phyloP scores from a whole-genome alignment of 1,140 invertebrate species.

The Zaprionus nigranus region DNA sequence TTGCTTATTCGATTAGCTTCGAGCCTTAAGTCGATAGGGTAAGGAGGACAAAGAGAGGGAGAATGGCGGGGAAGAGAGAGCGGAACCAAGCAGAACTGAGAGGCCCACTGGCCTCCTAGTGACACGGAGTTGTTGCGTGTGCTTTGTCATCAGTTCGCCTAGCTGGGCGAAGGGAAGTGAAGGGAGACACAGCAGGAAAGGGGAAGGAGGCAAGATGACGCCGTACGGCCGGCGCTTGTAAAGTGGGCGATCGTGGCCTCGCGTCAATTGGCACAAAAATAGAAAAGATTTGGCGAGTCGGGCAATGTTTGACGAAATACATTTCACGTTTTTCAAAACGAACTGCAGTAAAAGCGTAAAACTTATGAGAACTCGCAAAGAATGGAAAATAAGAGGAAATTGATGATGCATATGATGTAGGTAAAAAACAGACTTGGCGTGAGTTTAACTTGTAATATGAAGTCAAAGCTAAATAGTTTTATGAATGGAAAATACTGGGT shows the following conservation, averaged over 20 bases:
- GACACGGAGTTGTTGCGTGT: slow-evolving; percentile 40
- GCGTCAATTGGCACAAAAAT: slow-evolving; percentile 71
- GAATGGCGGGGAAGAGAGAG: too few species aligned
- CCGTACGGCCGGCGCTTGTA: slow-evolving; percentile 33
- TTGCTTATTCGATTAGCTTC: slow-evolving; percentile 23
- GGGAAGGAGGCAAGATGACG: neutral
- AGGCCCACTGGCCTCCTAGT: slow-evolving; percentile 23
- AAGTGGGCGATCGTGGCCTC: slow-evolving; percentile 66
- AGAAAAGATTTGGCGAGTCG: slow-evolving; percentile 63
- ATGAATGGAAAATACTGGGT: too few species aligned
- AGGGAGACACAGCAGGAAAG: neutral
- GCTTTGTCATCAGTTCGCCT: slow-evolving; percentile 18
- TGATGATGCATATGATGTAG: neutral
- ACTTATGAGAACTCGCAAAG: neutral
- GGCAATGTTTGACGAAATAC: slow-evolving; percentile 34
- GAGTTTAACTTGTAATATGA: too few species aligned
- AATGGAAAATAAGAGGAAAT: neutral
- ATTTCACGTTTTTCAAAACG: slow-evolving; percentile 8
- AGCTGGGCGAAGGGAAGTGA: neutral
- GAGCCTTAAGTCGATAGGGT: slow-evolving; percentile 16
- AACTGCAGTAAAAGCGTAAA: neutral
- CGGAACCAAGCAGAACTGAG: neutral
- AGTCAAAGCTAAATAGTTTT: too few species aligned
- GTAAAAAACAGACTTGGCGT: too few species aligned
- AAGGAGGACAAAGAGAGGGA: neutral